Base-by-base conservation (phyloP, 2,797 vertebrate genomes). In the Tenualosa ilisha region DNA sequence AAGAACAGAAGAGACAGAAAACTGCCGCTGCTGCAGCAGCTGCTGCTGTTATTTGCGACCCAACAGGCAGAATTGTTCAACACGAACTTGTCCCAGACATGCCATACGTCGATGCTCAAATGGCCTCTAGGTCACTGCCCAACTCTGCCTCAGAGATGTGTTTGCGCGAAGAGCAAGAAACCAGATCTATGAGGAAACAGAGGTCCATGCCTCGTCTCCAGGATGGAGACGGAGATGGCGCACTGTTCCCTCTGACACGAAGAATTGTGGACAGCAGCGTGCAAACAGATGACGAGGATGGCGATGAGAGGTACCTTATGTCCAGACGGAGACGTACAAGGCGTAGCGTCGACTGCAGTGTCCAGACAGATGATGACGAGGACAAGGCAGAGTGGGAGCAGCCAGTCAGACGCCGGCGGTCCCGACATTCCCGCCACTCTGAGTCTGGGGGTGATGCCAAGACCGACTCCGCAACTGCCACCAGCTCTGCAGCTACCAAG, bases 261-360 rank as follows among this genome's bases (percentile, higher is more conserved):
- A 97, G 97, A 89, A 98, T 95, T 0, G 95, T 97, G 0, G 98
- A 99, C 91, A 99, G 97, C 93, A 98, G 97, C 0, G 97, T 99
- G 79, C 98, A 99, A 94, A 99, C 98, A 0, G 98, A 99, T 0
- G 98, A 99, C 0, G 98, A 99, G 89, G 98, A 99, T 0, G 96
- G 97, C 0, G 98, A 98, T 86, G 97, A 98, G 86, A 96, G 97
- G 88, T 99, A 97, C 91, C 94, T 98, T 86, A 94, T 98, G 93
- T 97, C 96, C 0, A 94, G 95, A 75, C 95, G 97, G 84, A 96
- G 98, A 86, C 94, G 97, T 50, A 93, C 93, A 0, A 96, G 97
- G 46, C 97, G 98, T 68, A 99, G 97, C 0, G 93, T 98, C 0
- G 98, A 99, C 93, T 98, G 98, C 93, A 99, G 98, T 0, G 97